Conservation (phyloP, 2,888 invertebrate genomes). For the Neoitamus cyanurus region DNA sequence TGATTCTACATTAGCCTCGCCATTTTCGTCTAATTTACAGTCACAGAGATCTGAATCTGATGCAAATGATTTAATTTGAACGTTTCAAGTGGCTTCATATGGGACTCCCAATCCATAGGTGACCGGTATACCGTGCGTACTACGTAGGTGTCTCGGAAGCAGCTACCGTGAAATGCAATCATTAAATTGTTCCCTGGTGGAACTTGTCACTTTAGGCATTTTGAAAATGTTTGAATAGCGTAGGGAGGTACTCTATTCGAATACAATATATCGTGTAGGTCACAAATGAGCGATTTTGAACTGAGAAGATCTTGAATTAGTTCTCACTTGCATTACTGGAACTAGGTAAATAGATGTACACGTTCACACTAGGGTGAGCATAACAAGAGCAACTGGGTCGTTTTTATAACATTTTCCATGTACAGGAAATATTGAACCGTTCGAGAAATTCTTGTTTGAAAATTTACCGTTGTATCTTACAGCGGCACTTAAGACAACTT, state of each 20-base stretch:
- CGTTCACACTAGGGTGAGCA: background rate
- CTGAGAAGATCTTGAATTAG: background rate
- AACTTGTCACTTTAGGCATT: constrained; percentile 18
- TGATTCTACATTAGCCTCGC: constrained; percentile 18
- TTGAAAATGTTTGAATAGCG: background rate
- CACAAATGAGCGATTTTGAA: constrained; percentile 9
- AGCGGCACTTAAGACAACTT: too few species aligned
- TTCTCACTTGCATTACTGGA: background rate
- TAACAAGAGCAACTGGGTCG: background rate
- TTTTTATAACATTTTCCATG: background rate
- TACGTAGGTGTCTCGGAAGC: background rate
- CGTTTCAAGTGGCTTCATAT: constrained; percentile 20
- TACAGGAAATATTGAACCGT: background rate
- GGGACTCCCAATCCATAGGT: background rate
- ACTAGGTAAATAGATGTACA: background rate
- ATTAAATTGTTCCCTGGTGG: constrained; percentile 14
- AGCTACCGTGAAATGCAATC: constrained; percentile 10
- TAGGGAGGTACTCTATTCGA: background rate
- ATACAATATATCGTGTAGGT: constrained; percentile 8
- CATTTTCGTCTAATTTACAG: constrained; percentile 29
- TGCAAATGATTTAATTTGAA: constrained; percentile 32
- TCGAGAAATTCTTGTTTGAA: background rate
- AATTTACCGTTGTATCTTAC: too few species aligned
- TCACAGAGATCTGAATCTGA: constrained; percentile 23
- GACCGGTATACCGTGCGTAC: background rate